A percentile compares a stretch with the other conserved stretches of the same genome.
Conservation (phyloP, 2,797 vertebrate genomes). For the Schizothorax lantsangensis region DNA sequence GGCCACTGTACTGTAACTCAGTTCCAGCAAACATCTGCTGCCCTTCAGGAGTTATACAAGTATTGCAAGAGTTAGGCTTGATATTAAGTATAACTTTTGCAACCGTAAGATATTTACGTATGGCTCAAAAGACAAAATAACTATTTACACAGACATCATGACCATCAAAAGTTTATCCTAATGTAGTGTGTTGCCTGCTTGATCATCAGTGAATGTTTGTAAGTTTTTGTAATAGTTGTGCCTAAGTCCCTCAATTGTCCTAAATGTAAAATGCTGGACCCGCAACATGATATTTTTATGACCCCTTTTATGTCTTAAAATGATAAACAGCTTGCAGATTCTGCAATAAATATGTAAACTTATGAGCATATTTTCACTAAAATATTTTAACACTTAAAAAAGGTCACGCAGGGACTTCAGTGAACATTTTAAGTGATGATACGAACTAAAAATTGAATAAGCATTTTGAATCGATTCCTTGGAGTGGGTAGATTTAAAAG, state of each 20-base stretch:
- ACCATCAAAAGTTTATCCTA: not conserved
- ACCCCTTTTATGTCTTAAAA: not conserved
- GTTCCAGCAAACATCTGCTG: not conserved
- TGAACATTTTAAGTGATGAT: not conserved
- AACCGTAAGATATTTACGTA: not conserved
- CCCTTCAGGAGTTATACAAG: not conserved
- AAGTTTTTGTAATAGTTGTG: not conserved
- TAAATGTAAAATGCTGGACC: not conserved
- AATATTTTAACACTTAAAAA: not conserved
- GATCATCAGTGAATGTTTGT: not conserved
- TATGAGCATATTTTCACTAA: not conserved
- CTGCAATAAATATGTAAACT: not conserved
- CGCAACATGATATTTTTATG: not conserved
- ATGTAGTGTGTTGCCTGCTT: not conserved
- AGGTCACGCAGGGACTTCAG: not conserved
- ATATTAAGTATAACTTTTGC: not conserved
- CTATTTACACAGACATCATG: not conserved
- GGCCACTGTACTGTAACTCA: no score
- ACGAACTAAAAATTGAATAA: not conserved
- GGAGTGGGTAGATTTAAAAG: not conserved
- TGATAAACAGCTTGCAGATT: not conserved
- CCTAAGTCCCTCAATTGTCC: not conserved
- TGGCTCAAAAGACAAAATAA: not conserved
- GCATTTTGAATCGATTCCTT: not conserved
- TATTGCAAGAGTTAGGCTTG: not conserved